Conservation (phyloP, 2,888 invertebrate species). For the Conus canariensis region DNA sequence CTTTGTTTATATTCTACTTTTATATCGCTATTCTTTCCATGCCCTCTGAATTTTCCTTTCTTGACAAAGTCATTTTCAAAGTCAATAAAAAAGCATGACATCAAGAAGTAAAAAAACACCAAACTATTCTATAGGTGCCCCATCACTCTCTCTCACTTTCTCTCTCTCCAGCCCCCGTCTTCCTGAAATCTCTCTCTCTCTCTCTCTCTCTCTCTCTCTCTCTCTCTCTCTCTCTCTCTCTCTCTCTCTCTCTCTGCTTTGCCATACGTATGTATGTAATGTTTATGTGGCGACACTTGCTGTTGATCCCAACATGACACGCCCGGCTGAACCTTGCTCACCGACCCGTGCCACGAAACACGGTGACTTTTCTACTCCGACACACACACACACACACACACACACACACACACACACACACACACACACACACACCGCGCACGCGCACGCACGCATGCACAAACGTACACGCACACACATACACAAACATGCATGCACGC, state of each 20-base stretch:
- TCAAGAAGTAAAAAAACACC: too few species aligned
- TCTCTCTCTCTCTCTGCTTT: too few species aligned
- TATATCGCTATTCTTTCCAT: too few species aligned
- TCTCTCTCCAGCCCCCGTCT: neutral
- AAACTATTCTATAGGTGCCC: neutral
- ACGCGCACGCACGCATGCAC: too few species aligned
- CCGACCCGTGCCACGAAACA: neutral
- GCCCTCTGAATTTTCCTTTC: too few species aligned
- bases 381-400: neutral
- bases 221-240: conserved; percentile 1
- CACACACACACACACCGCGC: neutral
- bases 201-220: conserved; percentile 25
- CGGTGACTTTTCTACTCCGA: conserved; percentile 3
- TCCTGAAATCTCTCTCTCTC: neutral
- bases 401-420: conserved; percentile 7
- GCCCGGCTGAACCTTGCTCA: neutral
- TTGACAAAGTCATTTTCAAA: too few species aligned
- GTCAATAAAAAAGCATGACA: too few species aligned
- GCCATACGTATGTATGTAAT: neutral
- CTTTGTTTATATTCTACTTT: neutral
- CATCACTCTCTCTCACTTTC: neutral
- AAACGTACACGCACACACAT: too few species aligned
- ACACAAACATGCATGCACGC: too few species aligned
- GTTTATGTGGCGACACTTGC: neutral
- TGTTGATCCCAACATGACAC: neutral